Base-by-base conservation (phyloP, 2,797 vertebrate genomes). In the Poecile montanus region DNA sequence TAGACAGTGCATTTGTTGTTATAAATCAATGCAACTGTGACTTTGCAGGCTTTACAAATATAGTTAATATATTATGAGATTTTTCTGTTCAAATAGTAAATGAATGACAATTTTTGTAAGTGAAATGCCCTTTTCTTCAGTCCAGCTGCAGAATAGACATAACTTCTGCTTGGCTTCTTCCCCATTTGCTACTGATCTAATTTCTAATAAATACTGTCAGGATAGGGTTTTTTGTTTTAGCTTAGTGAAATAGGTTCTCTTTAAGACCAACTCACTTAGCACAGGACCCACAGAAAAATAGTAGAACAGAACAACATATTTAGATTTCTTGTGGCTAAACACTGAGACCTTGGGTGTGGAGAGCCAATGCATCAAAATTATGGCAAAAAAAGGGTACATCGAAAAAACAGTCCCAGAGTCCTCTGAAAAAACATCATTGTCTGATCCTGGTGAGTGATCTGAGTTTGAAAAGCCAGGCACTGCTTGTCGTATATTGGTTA, bases 1-100 rank as follows among this genome's bases (percentile, higher is more conserved):
- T 89, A 85, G 70, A 54, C 36, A 86, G 74, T 73, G 32, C 25
- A 54, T 81, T 89, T 93, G 66, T 93, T 80, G 82, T 23, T 91
- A 88, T 74, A 91, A 96, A 93, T 94, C 91, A 96, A 40, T 60
- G 77, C 56, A 88, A 67, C 74, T 62, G 88, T 95, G 93, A 73
- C 80, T 91, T 80, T 4, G 10, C 51, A 67, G 57, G n/a, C 65
- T 95, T 95, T 88, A 95, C 71, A 94, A 94, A 87, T 89, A 78
- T 13, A 62, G 50, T 89, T 89, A 89, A 92, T 95, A 67, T 82
- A 87, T 94, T 67, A 78, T 87, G 77, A 95, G 83, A 38, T 91
- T 96, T 93, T 88, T 71, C 80, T 96, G 22, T 87, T 91, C 61
- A 81, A 90, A 85, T 73, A 88, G 57, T 53, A 94, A 88, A 87